Evolutionary conservation across 2,888 invertebrate genomes (phyloP).

Genomic region (Dynastes tityus): DNA sequence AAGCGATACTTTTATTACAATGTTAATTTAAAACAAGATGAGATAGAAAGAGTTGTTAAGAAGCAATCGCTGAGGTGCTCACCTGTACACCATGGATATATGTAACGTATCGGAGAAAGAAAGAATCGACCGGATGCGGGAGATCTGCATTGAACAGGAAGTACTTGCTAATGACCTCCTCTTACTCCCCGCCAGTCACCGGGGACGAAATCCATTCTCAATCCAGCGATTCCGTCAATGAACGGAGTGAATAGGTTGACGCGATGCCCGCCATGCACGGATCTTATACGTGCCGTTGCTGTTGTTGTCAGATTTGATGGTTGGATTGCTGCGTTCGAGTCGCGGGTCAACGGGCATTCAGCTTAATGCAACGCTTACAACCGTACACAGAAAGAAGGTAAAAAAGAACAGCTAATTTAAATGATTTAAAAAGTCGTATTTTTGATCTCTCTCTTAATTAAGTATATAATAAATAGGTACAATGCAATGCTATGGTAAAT

Average conservation of each 20-base stretch:
- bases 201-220: conserved; percentile 37
- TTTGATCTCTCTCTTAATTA: background rate
- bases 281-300: conserved; percentile 16
- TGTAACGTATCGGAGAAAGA: conserved; percentile 40
- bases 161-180: conserved; percentile 49
- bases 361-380: conserved; percentile 20
- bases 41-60: too few species aligned
- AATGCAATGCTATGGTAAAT: too few species aligned
- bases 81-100: background rate
- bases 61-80: background rate
- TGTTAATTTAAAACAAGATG: conserved; percentile 2
- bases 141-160: conserved; percentile 59
- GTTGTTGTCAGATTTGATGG: conserved; percentile 26
- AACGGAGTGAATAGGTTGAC: conserved; percentile 44
- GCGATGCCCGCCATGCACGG: conserved; percentile 21
- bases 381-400: background rate
- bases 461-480: too few species aligned
- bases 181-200: conserved; percentile 24
- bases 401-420: background rate
- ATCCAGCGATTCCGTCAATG: conserved; percentile 46
- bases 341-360: conserved; percentile 46
- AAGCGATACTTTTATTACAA: background rate
- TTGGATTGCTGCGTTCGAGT: conserved; percentile 20
- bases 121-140: conserved; percentile 55
- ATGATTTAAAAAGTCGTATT: background rate